Evolutionary conservation across 2,888 invertebrate genomes (phyloP), one percentile per base, ranked within the genome.

Genomic region (Xanthorhoe spadicearia): DNA sequence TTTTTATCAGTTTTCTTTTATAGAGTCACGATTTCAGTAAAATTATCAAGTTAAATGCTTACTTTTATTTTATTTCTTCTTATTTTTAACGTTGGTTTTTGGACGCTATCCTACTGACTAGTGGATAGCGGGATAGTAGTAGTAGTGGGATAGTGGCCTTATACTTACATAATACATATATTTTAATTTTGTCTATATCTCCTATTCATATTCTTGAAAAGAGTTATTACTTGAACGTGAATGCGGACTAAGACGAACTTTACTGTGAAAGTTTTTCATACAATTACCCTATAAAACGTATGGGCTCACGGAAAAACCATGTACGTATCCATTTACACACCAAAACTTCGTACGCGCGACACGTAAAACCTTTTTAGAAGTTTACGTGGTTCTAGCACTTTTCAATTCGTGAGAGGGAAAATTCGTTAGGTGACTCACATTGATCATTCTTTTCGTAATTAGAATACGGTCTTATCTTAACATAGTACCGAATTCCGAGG

Each of bases 301-400:
- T 58, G 43, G 43, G 46, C 32, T 63, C 28, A 32, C 19, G 58
- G 52, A 64, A 64, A 66, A 54, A 64, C 38, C 53, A 46, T 51
- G 55, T 52, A 23, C 32, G 35, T 15, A 19, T 57, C 46, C 32
- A 59, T 52, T 49, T 62, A 64, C 35, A 28, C 59, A 35, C 51
- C 19, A 49, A 69, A 66, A 69, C 69, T 66, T 65, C 64, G 60
- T 48, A 46, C 52, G 35, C 48, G 51, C 19, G 66, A 73, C 64
- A 69, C 61, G 64, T 64, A 66, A 69, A 66, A 61, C 69, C 64
- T 66, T 66, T 66, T 66, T 61, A 55, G 53, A 58, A 60, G 60
- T 67, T 67, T 61, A 50, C 55, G 55, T 23, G 54, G 28, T 64
- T 54, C 32, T 55, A 17, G 15, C 55, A 51, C 32, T 61, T 55